A percentile compares a stretch with the other conserved stretches of the same genome.
phyloP scores from a whole-genome alignment of 2,113 vertebrate genomes.

The Eurystomus gularis region DNA sequence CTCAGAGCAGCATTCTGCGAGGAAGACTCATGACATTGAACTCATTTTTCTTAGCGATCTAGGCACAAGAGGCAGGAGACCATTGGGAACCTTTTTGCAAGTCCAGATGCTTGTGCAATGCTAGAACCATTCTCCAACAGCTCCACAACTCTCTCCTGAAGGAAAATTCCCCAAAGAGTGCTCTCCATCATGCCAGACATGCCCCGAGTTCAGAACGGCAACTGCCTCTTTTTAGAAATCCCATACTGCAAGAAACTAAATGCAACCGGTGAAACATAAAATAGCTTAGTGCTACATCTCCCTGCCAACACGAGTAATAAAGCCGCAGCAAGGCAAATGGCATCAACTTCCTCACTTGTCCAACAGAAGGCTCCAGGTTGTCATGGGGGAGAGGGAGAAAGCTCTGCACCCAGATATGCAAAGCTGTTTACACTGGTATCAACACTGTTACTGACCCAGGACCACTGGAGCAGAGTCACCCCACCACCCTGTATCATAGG shows the following conservation, averaged over 20 bases:
- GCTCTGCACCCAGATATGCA: not conserved
- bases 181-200: not conserved
- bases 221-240: not conserved
- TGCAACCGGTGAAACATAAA: not conserved
- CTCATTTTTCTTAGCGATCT: not conserved
- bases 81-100: not conserved
- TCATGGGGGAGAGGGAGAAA: fast-evolving
- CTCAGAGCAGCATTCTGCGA: not conserved
- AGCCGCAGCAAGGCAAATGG: not conserved
- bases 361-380: not conserved
- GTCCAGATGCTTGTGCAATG: not conserved
- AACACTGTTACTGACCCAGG: not conserved
- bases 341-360: not conserved
- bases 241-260: not conserved
- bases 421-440: not conserved
- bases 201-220: not conserved
- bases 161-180: not conserved
- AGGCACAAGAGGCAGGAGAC: not conserved
- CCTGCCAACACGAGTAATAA: not conserved
- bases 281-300: not conserved
- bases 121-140: not conserved
- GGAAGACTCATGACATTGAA: not conserved
- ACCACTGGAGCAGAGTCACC: not conserved
- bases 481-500: not conserved
- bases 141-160: not conserved